Conservation (phyloP, 1,140 invertebrate genomes). For the Tetramorium alpestre region DNA sequence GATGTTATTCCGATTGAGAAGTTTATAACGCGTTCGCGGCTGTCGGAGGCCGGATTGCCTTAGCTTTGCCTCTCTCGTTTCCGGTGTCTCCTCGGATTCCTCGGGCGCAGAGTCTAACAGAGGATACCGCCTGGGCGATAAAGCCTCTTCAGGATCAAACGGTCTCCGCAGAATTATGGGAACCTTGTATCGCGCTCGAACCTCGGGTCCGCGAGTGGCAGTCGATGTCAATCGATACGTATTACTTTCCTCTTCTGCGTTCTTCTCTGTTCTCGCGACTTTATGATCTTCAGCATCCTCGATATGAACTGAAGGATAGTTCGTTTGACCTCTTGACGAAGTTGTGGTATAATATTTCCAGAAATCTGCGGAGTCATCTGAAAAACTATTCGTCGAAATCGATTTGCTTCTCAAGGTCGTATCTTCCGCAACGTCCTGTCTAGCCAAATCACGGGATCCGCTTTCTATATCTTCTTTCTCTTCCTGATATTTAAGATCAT, state of each 20-base stretch:
- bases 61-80: constrained; percentile 13
- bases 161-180: constrained; percentile 16
- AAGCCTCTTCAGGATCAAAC: constrained; percentile 22
- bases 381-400: neutral
- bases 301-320: neutral
- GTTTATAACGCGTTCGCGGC: constrained; percentile 71
- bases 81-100: constrained; percentile 55
- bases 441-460: constrained; percentile 13
- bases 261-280: neutral
- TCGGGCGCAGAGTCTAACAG: constrained; percentile 59
- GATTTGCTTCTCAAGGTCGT: constrained; percentile 24
- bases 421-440: constrained; percentile 22
- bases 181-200: constrained; percentile 53
- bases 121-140: neutral
- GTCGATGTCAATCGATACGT: neutral
- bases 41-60: constrained; percentile 68
- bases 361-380: constrained; percentile 61
- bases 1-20: constrained; percentile 2
- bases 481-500: neutral
- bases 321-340: neutral
- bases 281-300: constrained; percentile 43
- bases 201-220: constrained; percentile 45
- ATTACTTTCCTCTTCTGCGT: neutral
- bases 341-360: constrained; percentile 70
- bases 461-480: neutral